Evolutionary conservation across 2,113 vertebrate genomes (phyloP), one percentile per base, ranked within the genome.

Genomic region (Entelurus aequoreus): DNA sequence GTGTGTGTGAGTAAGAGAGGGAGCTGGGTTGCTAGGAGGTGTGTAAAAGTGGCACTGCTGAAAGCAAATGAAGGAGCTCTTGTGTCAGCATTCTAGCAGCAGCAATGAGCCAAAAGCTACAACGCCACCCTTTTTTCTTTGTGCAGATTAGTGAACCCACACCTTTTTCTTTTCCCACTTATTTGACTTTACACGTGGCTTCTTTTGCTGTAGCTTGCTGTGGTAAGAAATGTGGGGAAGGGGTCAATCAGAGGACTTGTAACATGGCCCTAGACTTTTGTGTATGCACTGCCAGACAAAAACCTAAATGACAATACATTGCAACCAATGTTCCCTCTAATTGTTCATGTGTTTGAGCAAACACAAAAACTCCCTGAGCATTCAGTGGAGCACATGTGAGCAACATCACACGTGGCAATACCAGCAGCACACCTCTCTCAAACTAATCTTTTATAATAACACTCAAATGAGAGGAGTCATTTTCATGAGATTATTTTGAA

Each of bases 21-120:
- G 60, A 50, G 68, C 57, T 12, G 60, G 67, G 79, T 83, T 86
- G 80, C 81, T 75, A 78, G 77, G 82, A 84, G 67, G 83, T 88
- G 86, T 62, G 77, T 86, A 74, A 79, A 66, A 78, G 72, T 75
- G 71, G 78, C 81, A 76, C 71, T 81, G 82, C 65, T 72, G 82
- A 88, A 89, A 89, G 80, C 81, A 87, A 88, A 87, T 87, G 83
- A 88, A 87, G 83, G 74, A 75, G 66, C 74, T 80, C 81, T 87
- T 87, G 84, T 85, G 84, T 83, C 80, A 87, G 84, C 84, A 84
- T 70, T 75, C 68, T 75, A 76, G 79, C 38, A 62, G 74, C 71
- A 65, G 72, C 51, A 68, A 80, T 70, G 84, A 75, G 74, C 73
- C 82, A 64, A 79, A 83, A 79, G 72, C 72, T 56, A 14, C 66